Evolutionary conservation across 2,113 vertebrate species (phyloP).

Genomic region (Leucopternis melanops): DNA sequence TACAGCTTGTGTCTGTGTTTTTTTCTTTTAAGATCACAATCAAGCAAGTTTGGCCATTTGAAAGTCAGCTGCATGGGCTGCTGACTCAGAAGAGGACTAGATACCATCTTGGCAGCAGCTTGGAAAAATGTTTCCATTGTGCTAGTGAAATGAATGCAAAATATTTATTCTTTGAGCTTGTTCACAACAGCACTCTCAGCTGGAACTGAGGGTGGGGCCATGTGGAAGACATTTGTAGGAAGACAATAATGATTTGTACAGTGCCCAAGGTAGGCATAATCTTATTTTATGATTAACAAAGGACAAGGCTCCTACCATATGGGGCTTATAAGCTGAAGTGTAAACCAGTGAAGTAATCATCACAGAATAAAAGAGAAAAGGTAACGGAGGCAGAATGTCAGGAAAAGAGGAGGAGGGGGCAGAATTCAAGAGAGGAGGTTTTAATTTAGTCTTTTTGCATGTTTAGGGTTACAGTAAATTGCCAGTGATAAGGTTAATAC

Average conservation of each 20-base stretch:
- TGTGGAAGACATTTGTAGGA: not conserved
- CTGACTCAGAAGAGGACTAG: constrained; percentile 18
- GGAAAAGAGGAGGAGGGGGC: not conserved
- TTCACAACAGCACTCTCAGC: constrained; percentile 50
- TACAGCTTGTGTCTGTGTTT: not conserved
- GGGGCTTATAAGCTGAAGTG: not conserved
- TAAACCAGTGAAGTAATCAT: not conserved
- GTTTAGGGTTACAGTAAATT: not conserved
- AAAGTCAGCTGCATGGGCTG: constrained; percentile 47
- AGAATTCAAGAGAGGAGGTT: not conserved
- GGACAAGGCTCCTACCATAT: not conserved
- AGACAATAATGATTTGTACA: not conserved
- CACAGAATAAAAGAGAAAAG: not conserved
- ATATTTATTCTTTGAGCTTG: constrained; percentile 34
- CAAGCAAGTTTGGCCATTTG: constrained; percentile 32
- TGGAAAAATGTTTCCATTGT: constrained; percentile 47
- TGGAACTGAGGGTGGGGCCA: not conserved
- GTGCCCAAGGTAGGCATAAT: not conserved
- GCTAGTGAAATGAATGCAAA: constrained; percentile 43
- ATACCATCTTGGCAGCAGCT: constrained; percentile 18
- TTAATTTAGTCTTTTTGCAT: not conserved
- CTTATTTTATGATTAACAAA: constrained; percentile 23
- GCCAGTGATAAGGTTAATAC: not conserved
- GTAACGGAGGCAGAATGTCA: not conserved
- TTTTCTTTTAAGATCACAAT: constrained; percentile 21